A percentile compares a stretch with the other conserved stretches of the same genome.
These are phyloP conservation scores for Oryzias celebensis DNA, from an alignment of 2,113 vertebrate genomes.

Conservation along the genomic window DNA sequence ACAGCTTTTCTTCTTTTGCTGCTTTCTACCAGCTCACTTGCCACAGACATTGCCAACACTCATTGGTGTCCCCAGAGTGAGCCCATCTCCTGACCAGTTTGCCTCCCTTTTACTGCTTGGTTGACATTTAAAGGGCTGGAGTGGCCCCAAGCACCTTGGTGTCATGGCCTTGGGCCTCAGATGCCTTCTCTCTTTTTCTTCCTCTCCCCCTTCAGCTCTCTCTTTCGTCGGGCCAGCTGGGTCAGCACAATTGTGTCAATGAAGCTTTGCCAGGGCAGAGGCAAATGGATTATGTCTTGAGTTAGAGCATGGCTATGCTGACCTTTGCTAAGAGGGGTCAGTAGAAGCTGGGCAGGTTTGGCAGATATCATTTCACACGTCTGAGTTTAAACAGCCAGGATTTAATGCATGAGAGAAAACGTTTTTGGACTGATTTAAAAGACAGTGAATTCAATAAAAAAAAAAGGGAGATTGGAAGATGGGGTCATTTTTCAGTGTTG, in stretches of 20 bases:
- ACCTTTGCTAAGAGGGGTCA: constrained; percentile 69
- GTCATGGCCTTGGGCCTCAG: constrained; percentile 75
- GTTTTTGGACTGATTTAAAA: constrained; percentile 57
- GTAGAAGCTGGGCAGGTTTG: constrained; percentile 56
- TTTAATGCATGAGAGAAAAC: constrained; percentile 54
- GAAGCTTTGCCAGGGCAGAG: constrained; percentile 49
- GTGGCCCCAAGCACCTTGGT: constrained; percentile 72
- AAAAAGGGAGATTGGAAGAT: constrained; percentile 27
- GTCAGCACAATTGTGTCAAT: constrained; percentile 62
- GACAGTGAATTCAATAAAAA: constrained; percentile 37
- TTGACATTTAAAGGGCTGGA: constrained; percentile 82
- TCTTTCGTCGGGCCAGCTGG: constrained; percentile 51
- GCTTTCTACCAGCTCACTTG: constrained; percentile 23
- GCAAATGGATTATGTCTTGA: constrained; percentile 63
- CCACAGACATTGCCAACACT: constrained; percentile 50
- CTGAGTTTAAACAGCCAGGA: constrained; percentile 41
- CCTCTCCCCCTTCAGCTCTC: constrained; percentile 37
- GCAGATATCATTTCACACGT: constrained; percentile 61
- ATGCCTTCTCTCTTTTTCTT: constrained; percentile 62
- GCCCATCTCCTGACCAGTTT: constrained; percentile 30
- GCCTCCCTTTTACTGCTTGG: constrained; percentile 48
- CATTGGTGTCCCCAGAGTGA: constrained; percentile 34
- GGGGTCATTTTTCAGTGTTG: constrained; percentile 46
- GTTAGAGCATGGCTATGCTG: constrained; percentile 59
- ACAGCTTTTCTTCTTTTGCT: neutral